Conservation (phyloP, 2,797 vertebrate species). For the Premnoplex brunnescens region DNA sequence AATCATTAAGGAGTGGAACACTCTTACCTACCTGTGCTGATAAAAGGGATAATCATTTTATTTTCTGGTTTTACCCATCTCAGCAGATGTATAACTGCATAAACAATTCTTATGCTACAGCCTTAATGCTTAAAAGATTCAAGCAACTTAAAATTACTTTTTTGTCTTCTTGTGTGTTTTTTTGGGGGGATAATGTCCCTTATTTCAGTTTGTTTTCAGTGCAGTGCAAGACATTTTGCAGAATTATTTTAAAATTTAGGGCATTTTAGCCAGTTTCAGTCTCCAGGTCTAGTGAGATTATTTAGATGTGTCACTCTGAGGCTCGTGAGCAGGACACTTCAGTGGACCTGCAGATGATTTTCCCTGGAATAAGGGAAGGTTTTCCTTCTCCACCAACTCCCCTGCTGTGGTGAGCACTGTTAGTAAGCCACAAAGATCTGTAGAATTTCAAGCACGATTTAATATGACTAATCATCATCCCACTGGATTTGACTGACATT, state of each 20-base stretch:
- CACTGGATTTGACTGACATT: constrained; percentile 16
- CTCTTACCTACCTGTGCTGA: background rate
- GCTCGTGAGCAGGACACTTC: background rate
- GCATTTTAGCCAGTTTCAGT: background rate
- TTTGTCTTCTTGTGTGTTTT: background rate
- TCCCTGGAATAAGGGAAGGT: background rate
- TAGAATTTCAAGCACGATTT: background rate
- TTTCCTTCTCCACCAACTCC: background rate
- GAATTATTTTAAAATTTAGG: background rate
- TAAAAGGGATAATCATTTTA: background rate
- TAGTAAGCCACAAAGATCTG: background rate
- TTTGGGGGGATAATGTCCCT: background rate
- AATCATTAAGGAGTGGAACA: background rate
- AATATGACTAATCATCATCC: background rate
- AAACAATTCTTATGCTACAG: background rate
- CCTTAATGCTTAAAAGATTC: background rate
- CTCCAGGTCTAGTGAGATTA: background rate
- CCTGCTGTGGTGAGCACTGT: background rate
- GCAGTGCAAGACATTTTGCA: background rate
- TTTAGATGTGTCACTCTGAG: background rate
- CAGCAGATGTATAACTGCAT: background rate
- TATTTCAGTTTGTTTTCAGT: background rate
- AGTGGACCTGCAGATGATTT: background rate
- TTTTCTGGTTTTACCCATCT: background rate
- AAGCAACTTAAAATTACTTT: background rate